Percentiles rank a stretch among this genome's conserved stretches.
These are phyloP conservation scores for Melieria picta DNA, from an alignment of 2,888 invertebrate genomes.

Conservation along the genomic window DNA sequence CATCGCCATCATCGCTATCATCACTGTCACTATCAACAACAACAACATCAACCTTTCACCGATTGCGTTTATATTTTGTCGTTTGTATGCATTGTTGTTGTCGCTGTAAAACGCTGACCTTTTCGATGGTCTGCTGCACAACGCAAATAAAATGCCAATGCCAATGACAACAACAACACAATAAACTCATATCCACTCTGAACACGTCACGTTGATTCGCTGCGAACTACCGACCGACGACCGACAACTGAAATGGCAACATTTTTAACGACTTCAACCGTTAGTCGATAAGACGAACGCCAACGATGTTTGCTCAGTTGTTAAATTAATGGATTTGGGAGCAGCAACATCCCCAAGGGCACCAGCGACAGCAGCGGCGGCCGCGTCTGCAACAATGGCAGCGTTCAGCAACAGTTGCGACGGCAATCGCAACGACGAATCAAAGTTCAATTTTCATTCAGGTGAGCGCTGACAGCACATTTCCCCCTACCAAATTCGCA, in stretches of 20 bases:
- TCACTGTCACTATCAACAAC: neutral
- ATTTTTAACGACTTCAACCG: constrained; percentile 52
- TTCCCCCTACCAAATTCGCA: no score
- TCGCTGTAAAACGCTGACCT: constrained; percentile 6
- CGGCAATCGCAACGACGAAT: constrained; percentile 60
- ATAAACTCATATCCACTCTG: constrained; percentile 32
- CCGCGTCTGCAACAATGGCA: constrained; percentile 35
- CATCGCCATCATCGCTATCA: neutral
- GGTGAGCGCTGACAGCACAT: constrained; percentile 46
- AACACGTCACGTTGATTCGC: constrained; percentile 13
- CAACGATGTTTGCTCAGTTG: constrained; percentile 60
- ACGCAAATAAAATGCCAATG: neutral
- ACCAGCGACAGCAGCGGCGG: constrained; percentile 40
- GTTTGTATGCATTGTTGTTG: constrained; percentile 2
- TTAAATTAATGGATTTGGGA: constrained; percentile 58
- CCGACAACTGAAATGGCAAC: constrained; percentile 62
- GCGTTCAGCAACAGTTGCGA: constrained; percentile 52
- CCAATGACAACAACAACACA: constrained; percentile 20
- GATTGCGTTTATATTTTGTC: neutral
- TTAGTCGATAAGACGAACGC: constrained; percentile 60
- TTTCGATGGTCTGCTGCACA: neutral
- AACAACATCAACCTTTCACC: no score
- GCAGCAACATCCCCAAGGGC: constrained; percentile 41
- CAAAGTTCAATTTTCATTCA: constrained; percentile 52
- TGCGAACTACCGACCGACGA: constrained; percentile 46